Conservation (phyloP, 2,797 vertebrate genomes). For the Periophthalmus magnuspinnatus region DNA sequence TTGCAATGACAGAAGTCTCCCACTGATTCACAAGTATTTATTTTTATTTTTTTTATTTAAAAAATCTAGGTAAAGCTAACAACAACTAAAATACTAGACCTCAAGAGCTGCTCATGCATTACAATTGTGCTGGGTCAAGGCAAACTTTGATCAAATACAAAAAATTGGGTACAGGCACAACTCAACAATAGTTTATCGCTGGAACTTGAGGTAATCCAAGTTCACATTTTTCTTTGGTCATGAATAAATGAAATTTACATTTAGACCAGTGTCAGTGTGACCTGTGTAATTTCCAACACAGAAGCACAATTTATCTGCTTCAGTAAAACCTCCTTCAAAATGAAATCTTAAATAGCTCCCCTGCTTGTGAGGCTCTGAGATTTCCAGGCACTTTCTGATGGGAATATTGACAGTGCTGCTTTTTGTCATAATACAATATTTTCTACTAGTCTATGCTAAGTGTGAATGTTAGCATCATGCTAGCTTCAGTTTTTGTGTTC, state of each 20-base stretch:
- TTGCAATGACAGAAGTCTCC: too few relatives aligned
- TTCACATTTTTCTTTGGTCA: background rate
- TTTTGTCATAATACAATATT: background rate
- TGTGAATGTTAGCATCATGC: background rate
- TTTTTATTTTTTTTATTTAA: too few relatives aligned
- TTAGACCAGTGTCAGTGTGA: conserved; percentile 3
- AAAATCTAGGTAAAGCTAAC: too few relatives aligned
- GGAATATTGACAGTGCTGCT: background rate
- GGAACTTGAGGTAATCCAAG: background rate
- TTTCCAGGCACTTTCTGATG: background rate
- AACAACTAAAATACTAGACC: too few relatives aligned
- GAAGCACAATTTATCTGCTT: background rate
- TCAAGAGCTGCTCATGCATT: too few relatives aligned
- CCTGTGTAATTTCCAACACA: background rate
- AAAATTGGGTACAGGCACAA: background rate
- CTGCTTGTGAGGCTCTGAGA: background rate
- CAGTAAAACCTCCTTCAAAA: conserved; percentile 1
- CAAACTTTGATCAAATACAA: too few relatives aligned
- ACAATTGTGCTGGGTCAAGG: too few relatives aligned
- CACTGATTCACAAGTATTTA: too few relatives aligned
- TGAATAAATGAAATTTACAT: background rate
- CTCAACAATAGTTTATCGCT: background rate
- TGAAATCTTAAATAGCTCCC: background rate
- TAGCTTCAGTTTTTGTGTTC: too few relatives aligned
- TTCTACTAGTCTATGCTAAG: background rate